phyloP scores from a whole-genome alignment of 2,888 invertebrate genomes.

The Chrysolina haemoptera region DNA sequence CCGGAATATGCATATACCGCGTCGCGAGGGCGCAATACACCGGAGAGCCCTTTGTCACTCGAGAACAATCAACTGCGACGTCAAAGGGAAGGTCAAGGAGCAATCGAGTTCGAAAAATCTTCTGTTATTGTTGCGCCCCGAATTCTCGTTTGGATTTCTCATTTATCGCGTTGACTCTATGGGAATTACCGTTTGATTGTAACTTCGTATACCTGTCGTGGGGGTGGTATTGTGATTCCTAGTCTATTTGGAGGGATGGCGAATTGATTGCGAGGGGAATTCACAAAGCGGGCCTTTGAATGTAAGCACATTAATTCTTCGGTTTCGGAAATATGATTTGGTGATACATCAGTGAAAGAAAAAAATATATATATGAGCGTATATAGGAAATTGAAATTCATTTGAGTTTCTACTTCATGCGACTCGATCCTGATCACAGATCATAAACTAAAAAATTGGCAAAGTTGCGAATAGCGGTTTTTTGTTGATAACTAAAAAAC shows the following conservation, averaged over 20 bases:
- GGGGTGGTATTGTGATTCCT: slow-evolving; percentile 10
- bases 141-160: slow-evolving; percentile 33
- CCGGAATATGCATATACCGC: slow-evolving; percentile 48
- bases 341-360: too few species aligned
- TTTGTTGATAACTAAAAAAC: too few species aligned
- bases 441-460: too few species aligned
- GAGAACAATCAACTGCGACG: slow-evolving; percentile 50
- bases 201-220: background rate
- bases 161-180: slow-evolving; percentile 33
- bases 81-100: slow-evolving; percentile 55
- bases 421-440: too few species aligned
- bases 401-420: too few species aligned
- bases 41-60: slow-evolving; percentile 52
- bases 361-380: too few species aligned
- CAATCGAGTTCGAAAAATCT: slow-evolving; percentile 45
- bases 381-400: too few species aligned
- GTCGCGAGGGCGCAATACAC: slow-evolving; percentile 43
- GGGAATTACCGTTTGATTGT: slow-evolving; percentile 22
- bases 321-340: too few species aligned
- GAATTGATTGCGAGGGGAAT: background rate
- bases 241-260: background rate
- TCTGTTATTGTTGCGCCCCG: slow-evolving; percentile 39
- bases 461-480: too few species aligned
- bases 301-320: too few species aligned
- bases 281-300: too few species aligned